Evolutionary conservation across 2,888 invertebrate genomes (phyloP).

Genomic region (Nectonema munidae): DNA sequence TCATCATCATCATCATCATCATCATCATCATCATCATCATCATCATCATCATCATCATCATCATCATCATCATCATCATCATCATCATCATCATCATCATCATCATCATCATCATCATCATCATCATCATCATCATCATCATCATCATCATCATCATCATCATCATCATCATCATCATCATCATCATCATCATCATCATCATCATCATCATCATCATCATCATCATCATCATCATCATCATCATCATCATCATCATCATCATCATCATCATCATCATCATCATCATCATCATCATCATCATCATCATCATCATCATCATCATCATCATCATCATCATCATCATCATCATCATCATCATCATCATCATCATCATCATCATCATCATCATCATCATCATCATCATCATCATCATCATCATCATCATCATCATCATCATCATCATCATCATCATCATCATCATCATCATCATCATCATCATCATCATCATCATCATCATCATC

Average conservation of each 20-base stretch:
- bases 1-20: slow-evolving; percentile 1
- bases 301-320: slow-evolving; percentile 6
- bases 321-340: slow-evolving; percentile 2
- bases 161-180: slow-evolving; percentile 1
- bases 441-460: slow-evolving; percentile 1
- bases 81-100: slow-evolving; percentile 1
- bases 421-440: slow-evolving; percentile 1
- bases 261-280: slow-evolving; percentile 1
- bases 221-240: slow-evolving; percentile 2
- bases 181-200: slow-evolving; percentile 2
- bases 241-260: slow-evolving; percentile 6
- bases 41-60: slow-evolving; percentile 1
- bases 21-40: slow-evolving; percentile 2
- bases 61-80: slow-evolving; percentile 7
- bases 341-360: neutral
- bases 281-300: slow-evolving; percentile 1
- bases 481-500: slow-evolving; percentile 7
- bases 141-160: slow-evolving; percentile 2
- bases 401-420: slow-evolving; percentile 6
- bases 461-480: slow-evolving; percentile 1
- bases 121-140: slow-evolving; percentile 2
- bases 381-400: slow-evolving; percentile 1
- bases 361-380: slow-evolving; percentile 6
- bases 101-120: slow-evolving; percentile 1
- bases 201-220: slow-evolving; percentile 1